These are phyloP conservation scores for Hemichromis elongatus DNA, from an alignment of 2,113 vertebrate genomes.

Conservation along the genomic window DNA sequence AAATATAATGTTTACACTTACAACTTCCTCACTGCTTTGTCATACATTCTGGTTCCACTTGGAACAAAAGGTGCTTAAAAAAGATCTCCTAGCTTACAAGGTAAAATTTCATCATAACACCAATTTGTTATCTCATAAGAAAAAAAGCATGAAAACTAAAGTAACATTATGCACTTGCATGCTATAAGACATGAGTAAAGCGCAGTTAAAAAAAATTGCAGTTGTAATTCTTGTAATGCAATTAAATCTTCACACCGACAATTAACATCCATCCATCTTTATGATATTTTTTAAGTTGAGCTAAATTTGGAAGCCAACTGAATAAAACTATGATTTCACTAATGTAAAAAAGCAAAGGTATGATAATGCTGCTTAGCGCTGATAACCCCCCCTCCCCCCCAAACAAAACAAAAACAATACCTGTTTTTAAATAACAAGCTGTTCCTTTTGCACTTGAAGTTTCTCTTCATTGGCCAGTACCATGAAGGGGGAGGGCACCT, in stretches of 20 bases:
- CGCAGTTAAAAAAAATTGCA: not conserved
- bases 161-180: not conserved
- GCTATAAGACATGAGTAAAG: not conserved
- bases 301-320: not conserved
- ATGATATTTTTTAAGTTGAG: not conserved
- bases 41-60: too few relatives aligned
- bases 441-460: not conserved
- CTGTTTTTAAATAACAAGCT: not conserved
- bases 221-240: not conserved
- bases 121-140: too few relatives aligned
- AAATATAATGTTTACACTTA: too few relatives aligned
- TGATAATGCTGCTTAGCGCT: too few relatives aligned
- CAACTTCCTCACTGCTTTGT: too few relatives aligned
- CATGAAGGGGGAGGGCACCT: not conserved
- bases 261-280: not conserved
- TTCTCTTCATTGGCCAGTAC: not conserved
- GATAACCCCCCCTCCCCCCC: rapidly evolving
- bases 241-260: not conserved
- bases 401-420: not conserved
- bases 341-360: too few relatives aligned
- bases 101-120: too few relatives aligned
- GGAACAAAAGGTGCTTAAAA: too few relatives aligned
- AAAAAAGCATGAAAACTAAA: not conserved
- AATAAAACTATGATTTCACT: not conserved
- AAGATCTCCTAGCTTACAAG: too few relatives aligned